Evolutionary conservation across 2,888 invertebrate species (phyloP).

Genomic region (Apomyelois bistriatella): DNA sequence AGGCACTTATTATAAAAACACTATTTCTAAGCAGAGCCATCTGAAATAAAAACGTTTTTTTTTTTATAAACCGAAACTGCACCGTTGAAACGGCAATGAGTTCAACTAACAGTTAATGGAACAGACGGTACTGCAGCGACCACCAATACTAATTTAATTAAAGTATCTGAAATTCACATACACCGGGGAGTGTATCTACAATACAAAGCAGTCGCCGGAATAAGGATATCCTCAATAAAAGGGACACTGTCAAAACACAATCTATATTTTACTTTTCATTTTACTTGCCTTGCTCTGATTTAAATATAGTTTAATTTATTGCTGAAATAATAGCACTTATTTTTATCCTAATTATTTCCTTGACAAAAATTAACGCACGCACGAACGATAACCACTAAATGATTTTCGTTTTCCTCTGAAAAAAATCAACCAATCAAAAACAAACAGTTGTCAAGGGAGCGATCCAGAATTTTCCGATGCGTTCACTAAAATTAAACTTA

Average conservation of each 20-base stretch:
- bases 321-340: slow-evolving; percentile 2
- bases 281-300: slow-evolving; percentile 18
- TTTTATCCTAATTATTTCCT: neutral
- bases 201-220: slow-evolving; percentile 44
- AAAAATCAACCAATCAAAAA: slow-evolving; percentile 70
- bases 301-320: slow-evolving; percentile 3
- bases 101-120: slow-evolving; percentile 1
- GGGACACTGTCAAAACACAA: slow-evolving; percentile 23
- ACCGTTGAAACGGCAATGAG: slow-evolving; percentile 1
- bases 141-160: slow-evolving; percentile 47
- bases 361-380: neutral
- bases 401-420: slow-evolving; percentile 44
- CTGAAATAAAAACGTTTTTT: slow-evolving; percentile 42
- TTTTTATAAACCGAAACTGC: neutral
- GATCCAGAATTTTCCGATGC: slow-evolving; percentile 49
- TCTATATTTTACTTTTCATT: slow-evolving; percentile 18
- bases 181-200: slow-evolving; percentile 16
- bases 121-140: slow-evolving; percentile 12
- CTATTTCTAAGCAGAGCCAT: slow-evolving; percentile 58
- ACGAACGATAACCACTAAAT: slow-evolving; percentile 17
- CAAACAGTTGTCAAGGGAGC: slow-evolving; percentile 67
- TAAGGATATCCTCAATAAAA: slow-evolving; percentile 69
- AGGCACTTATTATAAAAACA: slow-evolving; percentile 44
- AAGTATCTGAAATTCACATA: slow-evolving; percentile 25
- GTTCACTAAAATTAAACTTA: slow-evolving; percentile 31